A percentile compares a stretch with the other conserved stretches of the same genome.
Evolutionary conservation across 37 sponge, comb jelly and placozoan species (phyloP).

Genomic region (Ephydatia muelleri): DNA sequence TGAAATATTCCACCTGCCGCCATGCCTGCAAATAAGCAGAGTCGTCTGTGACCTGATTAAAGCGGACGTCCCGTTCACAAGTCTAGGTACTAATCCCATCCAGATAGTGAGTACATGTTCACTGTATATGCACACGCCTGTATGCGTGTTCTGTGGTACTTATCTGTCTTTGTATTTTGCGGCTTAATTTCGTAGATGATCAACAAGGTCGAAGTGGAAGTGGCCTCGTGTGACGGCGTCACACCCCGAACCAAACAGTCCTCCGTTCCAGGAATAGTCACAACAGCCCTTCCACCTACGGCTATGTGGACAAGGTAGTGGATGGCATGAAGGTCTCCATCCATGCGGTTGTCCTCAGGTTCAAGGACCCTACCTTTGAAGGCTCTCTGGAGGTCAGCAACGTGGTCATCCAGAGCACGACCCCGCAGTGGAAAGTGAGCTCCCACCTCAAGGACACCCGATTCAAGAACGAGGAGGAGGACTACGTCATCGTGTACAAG

Average conservation of each 20-base stretch:
- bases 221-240: neutral
- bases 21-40: slow-evolving; percentile 61
- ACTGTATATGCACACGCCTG: neutral
- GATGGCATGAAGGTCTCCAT: slow-evolving; percentile 87
- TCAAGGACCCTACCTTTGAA: slow-evolving; percentile 60
- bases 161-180: neutral
- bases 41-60: slow-evolving; percentile 66
- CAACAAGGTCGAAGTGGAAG: slow-evolving; percentile 6
- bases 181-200: neutral
- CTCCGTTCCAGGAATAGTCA: neutral
- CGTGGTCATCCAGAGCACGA: slow-evolving; percentile 65
- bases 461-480: slow-evolving; percentile 55
- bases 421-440: slow-evolving; percentile 44
- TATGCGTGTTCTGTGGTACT: neutral
- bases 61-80: slow-evolving; percentile 66
- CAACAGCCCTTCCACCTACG: slow-evolving; percentile 72
- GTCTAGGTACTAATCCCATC: slow-evolving; percentile 55
- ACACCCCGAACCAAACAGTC: no score
- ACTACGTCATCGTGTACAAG: slow-evolving; percentile 69
- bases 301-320: slow-evolving; percentile 76
- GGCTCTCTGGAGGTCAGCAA: slow-evolving; percentile 59
- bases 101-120: slow-evolving; percentile 45
- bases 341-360: slow-evolving; percentile 44
- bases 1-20: slow-evolving; percentile 64
- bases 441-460: slow-evolving; percentile 14